phyloP scores from a whole-genome alignment of 2,888 invertebrate genomes.

The Ophonus ardosiacus region DNA sequence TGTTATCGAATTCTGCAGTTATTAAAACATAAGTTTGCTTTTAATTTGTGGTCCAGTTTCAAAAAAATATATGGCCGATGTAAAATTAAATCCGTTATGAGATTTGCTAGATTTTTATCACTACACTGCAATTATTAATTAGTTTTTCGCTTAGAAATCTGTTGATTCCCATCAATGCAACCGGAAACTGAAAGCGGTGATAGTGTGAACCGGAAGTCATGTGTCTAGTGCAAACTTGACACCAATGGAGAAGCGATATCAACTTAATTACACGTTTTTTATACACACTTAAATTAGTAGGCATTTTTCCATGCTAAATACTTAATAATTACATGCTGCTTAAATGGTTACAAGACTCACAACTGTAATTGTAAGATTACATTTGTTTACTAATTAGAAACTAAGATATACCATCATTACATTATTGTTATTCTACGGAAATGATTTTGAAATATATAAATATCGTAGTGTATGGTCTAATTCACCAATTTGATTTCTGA shows the following conservation, averaged over 20 bases:
- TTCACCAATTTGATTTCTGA: too few relatives aligned
- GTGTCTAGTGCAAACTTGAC: constrained; percentile 52
- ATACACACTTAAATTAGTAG: constrained; percentile 11
- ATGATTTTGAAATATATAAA: too few relatives aligned
- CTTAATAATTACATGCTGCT: constrained; percentile 10
- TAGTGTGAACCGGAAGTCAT: constrained; percentile 55
- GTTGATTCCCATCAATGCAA: constrained; percentile 40
- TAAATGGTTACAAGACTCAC: constrained; percentile 25
- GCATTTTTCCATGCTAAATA: constrained; percentile 2
- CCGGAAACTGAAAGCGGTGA: constrained; percentile 40
- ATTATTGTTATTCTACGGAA: too few relatives aligned
- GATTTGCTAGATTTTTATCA: background rate
- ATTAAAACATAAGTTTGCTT: too few relatives aligned
- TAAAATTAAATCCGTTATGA: too few relatives aligned
- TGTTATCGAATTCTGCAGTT: too few relatives aligned
- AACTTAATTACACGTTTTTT: constrained; percentile 50
- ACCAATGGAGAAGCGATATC: constrained; percentile 45
- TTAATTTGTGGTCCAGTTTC: too few relatives aligned
- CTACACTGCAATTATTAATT: background rate
- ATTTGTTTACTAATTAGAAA: background rate
- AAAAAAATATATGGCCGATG: too few relatives aligned
- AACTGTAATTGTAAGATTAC: constrained; percentile 27
- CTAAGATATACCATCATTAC: too few relatives aligned
- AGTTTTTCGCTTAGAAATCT: constrained; percentile 34
- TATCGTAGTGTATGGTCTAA: too few relatives aligned